Percentiles rank a stretch among this genome's conserved stretches.
These are phyloP conservation scores for Folsomia candida DNA, from an alignment of 2,888 invertebrate genomes.

Conservation along the genomic window DNA sequence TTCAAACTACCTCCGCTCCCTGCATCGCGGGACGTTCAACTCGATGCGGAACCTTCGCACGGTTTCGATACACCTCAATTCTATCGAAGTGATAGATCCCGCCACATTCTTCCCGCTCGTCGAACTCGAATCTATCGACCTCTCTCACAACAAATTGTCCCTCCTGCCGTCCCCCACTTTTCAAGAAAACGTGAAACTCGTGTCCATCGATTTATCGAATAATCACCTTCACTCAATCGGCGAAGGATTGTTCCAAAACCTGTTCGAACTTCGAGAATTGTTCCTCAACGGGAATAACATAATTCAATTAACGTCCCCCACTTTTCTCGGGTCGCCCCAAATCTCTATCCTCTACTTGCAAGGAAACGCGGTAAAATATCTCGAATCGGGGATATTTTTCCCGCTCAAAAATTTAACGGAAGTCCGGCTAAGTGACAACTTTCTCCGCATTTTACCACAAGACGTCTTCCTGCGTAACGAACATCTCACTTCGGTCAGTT, in stretches of 20 bases:
- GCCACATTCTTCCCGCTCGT: slow-evolving; percentile 72
- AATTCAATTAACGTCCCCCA: slow-evolving; percentile 74
- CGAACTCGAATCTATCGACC: slow-evolving; percentile 76
- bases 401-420: slow-evolving; percentile 76
- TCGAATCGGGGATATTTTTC: slow-evolving; percentile 73
- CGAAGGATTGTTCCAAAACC: slow-evolving; percentile 71
- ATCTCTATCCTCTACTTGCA: slow-evolving; percentile 80
- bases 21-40: slow-evolving; percentile 74
- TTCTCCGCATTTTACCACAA: slow-evolving; percentile 73
- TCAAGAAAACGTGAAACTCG: slow-evolving; percentile 70
- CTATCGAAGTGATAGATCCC: slow-evolving; percentile 72
- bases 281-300: slow-evolving; percentile 87
- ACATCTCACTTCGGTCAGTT: slow-evolving; percentile 74
- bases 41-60: slow-evolving; percentile 76
- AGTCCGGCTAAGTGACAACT: slow-evolving; percentile 81
- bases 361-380: slow-evolving; percentile 75
- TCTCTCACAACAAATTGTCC: slow-evolving; percentile 83
- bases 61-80: slow-evolving; percentile 79
- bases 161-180: slow-evolving; percentile 72
- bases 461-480: slow-evolving; percentile 72
- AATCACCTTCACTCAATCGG: slow-evolving; percentile 84
- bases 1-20: slow-evolving; percentile 75
- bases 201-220: slow-evolving; percentile 80
- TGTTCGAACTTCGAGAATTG: slow-evolving; percentile 75
- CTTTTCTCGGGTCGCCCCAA: slow-evolving; percentile 70